Conservation (phyloP, 1,140 invertebrate genomes). For the Cataglyphis hispanica region DNA sequence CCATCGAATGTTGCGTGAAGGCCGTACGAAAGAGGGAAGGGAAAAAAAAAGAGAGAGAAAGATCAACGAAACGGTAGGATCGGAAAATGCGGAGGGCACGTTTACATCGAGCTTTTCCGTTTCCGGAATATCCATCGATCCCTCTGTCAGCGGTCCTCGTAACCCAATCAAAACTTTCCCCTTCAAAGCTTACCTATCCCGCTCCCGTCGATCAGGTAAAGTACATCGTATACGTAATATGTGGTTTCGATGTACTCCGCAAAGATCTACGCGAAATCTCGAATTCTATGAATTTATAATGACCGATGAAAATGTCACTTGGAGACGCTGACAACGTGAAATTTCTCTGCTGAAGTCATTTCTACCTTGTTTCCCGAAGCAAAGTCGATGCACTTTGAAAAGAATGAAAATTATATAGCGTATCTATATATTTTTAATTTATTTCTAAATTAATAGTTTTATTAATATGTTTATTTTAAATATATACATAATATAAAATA, state of each 20-base stretch:
- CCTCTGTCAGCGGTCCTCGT: constrained; percentile 71
- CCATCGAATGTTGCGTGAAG: constrained; percentile 66
- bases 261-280: constrained; percentile 35
- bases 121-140: constrained; percentile 74
- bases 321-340: constrained; percentile 6
- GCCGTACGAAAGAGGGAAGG: constrained; percentile 39
- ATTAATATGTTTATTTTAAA: not conserved
- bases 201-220: constrained; percentile 22
- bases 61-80: not conserved
- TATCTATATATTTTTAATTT: constrained; percentile 31
- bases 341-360: not conserved
- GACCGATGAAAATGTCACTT: constrained; percentile 19
- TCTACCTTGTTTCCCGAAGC: not conserved
- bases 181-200: constrained; percentile 57
- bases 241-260: not conserved
- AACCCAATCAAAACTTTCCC: constrained; percentile 76
- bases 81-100: constrained; percentile 28
- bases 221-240: constrained; percentile 10
- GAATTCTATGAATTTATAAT: constrained; percentile 61
- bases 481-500: not conserved
- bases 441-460: not conserved
- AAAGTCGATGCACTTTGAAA: not conserved
- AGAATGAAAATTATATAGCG: not conserved
- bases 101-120: constrained; percentile 75
- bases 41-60: not conserved